Conservation (phyloP, 2,797 vertebrate genomes). For the Micrastur ruficollis region DNA sequence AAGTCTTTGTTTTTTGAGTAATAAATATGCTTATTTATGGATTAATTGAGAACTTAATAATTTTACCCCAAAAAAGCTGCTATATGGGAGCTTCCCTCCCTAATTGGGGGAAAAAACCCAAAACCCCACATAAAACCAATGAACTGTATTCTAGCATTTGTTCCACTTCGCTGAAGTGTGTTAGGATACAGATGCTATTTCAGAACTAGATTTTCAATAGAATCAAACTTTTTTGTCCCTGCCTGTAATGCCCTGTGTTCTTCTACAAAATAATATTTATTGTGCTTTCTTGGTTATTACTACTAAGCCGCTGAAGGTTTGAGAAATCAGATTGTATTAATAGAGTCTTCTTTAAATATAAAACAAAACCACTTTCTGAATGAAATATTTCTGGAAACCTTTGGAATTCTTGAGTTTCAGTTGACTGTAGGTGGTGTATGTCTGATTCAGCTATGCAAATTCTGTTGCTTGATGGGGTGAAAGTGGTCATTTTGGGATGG, state of each 20-base stretch:
- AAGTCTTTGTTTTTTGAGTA: not conserved
- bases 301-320: not conserved
- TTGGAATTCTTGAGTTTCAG: not conserved
- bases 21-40: not conserved
- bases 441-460: not conserved
- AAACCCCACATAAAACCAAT: not conserved
- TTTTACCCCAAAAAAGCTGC: not conserved
- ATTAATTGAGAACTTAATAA: not conserved
- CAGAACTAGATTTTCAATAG: not conserved
- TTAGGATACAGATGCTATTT: not conserved
- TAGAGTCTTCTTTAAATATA: not conserved
- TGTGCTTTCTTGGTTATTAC: not conserved
- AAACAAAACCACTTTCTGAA: not conserved
- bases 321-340: not conserved
- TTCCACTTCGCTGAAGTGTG: not conserved
- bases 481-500: not conserved
- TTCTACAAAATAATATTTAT: not conserved
- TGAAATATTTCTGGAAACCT: not conserved
- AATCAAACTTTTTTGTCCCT: not conserved
- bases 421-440: accelerated
- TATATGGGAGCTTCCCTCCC: not conserved
- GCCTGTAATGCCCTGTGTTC: not conserved
- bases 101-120: too few relatives aligned
- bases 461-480: not conserved
- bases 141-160: not conserved